Evolutionary conservation across 1,140 invertebrate species (phyloP).

Genomic region (Bactericera cockerelli): DNA sequence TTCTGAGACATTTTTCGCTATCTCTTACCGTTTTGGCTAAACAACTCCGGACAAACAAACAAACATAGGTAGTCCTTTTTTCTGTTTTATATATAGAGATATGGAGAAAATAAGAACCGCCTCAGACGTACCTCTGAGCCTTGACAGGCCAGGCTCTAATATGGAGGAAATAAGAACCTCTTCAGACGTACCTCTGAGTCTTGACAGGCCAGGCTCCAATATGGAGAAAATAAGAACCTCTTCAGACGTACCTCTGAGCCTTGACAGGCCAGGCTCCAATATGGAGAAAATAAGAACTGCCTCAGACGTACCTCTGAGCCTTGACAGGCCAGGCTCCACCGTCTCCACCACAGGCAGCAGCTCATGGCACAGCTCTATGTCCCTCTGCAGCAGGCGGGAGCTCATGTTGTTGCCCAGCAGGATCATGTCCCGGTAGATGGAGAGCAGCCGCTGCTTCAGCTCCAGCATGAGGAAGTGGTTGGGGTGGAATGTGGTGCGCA

Average conservation of each 20-base stretch:
- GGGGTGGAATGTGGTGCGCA: slow-evolving; percentile 38
- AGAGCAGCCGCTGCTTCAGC: slow-evolving; percentile 47
- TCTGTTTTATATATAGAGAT: too few relatives aligned
- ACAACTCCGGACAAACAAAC: too few relatives aligned
- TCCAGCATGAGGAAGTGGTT: slow-evolving; percentile 47
- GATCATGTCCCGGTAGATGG: slow-evolving; percentile 36
- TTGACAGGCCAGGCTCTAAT: neutral
- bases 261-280: too few relatives aligned
- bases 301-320: slow-evolving; percentile 44
- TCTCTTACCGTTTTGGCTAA: too few relatives aligned
- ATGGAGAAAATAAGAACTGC: too few relatives aligned
- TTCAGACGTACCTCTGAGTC: too few relatives aligned
- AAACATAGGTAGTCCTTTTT: too few relatives aligned
- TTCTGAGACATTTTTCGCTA: too few relatives aligned
- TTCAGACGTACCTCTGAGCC: too few relatives aligned
- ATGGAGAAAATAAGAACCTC: too few relatives aligned
- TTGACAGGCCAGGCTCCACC: slow-evolving; percentile 54
- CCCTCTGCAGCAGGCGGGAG: slow-evolving; percentile 39
- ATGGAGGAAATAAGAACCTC: neutral
- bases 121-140: neutral
- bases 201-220: too few relatives aligned
- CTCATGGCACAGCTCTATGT: slow-evolving; percentile 45
- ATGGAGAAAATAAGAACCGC: too few relatives aligned
- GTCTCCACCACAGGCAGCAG: slow-evolving; percentile 44
- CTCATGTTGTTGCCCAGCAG: slow-evolving; percentile 33